A percentile compares a stretch with the other conserved stretches of the same genome.
phyloP scores from a whole-genome alignment of 2,797 vertebrate species.

The Sciurus carolinensis region DNA sequence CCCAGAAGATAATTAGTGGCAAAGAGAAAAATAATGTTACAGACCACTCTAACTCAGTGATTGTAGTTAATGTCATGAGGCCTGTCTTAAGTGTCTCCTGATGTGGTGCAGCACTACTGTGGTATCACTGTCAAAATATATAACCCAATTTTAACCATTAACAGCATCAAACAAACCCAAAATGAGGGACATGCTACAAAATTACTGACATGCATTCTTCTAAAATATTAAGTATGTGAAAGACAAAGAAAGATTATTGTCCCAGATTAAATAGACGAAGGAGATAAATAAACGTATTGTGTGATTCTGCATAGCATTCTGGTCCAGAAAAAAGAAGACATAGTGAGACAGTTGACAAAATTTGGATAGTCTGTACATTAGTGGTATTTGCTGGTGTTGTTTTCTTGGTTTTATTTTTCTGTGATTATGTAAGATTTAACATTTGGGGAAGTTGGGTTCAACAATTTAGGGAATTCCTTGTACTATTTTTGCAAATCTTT shows the following conservation, averaged over 20 bases:
- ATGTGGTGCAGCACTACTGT: too few relatives aligned
- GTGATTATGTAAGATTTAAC: slow-evolving; percentile 10
- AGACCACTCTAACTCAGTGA: not conserved
- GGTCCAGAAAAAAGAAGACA: not conserved
- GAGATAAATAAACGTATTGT: not conserved
- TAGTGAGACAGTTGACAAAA: not conserved
- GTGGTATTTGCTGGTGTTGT: not conserved
- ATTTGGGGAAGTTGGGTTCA: slow-evolving; percentile 41
- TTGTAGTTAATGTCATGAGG: not conserved
- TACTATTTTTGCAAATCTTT: slow-evolving; percentile 43
- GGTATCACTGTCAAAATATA: not conserved
- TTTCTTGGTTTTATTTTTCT: slow-evolving; percentile 44
- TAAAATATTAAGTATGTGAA: not conserved
- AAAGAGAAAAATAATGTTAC: slow-evolving; percentile 39
- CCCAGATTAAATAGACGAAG: not conserved
- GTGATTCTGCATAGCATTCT: not conserved
- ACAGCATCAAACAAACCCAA: not conserved
- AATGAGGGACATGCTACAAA: not conserved
- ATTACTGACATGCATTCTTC: not conserved
- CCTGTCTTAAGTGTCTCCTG: not conserved
- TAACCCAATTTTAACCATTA: not conserved
- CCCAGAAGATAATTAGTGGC: not conserved
- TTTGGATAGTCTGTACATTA: not conserved
- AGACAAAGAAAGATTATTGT: slow-evolving; percentile 8
- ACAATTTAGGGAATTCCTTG: slow-evolving; percentile 36